phyloP scores from a whole-genome alignment of 2,113 vertebrate species.

The Cromileptes altivelis region DNA sequence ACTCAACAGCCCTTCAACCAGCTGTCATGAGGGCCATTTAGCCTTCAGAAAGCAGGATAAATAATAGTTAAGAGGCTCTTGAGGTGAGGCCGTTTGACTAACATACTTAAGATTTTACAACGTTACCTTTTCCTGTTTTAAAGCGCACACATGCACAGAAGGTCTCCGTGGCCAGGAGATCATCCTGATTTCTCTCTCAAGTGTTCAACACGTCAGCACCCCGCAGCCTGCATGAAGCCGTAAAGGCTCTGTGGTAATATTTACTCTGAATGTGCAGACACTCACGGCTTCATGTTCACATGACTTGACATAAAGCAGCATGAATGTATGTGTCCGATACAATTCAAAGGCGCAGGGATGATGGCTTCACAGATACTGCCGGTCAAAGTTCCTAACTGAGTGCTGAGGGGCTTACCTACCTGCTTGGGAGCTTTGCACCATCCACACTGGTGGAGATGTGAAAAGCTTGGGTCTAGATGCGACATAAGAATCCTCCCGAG shows the following conservation, averaged over 20 bases:
- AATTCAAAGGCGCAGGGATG: conserved; percentile 35
- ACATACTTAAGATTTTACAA: conserved; percentile 66
- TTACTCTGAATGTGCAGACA: conserved; percentile 4
- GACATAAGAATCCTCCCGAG: conserved; percentile 70
- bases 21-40: conserved; percentile 43
- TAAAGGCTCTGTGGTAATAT: conserved; percentile 9
- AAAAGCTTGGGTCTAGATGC: conserved; percentile 68
- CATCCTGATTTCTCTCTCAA: conserved; percentile 35
- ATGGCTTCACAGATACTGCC: conserved; percentile 39
- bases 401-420: conserved; percentile 46
- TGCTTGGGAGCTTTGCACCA: conserved; percentile 46
- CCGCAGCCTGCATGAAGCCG: conserved; percentile 22
- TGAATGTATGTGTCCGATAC: not conserved
- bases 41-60: conserved; percentile 58
- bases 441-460: conserved; percentile 60
- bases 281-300: conserved; percentile 11
- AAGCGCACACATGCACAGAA: conserved; percentile 43
- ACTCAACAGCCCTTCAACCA: conserved; percentile 27
- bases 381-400: conserved; percentile 57
- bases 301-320: conserved; percentile 7
- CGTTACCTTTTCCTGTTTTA: conserved; percentile 58
- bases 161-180: conserved; percentile 13
- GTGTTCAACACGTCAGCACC: conserved; percentile 49
- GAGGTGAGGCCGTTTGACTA: conserved; percentile 69
- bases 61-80: conserved; percentile 69